phyloP scores from a whole-genome alignment of 2,888 invertebrate species.

The Mythimna ferrago region DNA sequence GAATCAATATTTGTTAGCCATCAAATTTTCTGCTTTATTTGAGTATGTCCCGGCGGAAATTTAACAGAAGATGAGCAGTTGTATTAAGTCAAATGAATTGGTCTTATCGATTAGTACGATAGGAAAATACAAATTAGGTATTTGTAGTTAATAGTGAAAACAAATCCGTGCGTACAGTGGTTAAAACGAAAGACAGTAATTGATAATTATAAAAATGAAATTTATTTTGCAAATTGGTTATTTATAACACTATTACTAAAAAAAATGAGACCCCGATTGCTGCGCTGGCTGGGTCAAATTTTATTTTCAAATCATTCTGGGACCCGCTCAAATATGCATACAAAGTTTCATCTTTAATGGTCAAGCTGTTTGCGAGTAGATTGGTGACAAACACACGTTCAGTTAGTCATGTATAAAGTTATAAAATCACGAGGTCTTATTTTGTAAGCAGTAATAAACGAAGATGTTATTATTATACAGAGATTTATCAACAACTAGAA shows the following conservation, averaged over 20 bases:
- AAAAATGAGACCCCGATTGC: no score
- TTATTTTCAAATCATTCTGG: no score
- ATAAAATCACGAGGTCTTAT: no score
- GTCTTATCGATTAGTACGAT: neutral
- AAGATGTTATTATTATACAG: neutral
- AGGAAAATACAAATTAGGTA: conserved; percentile 1
- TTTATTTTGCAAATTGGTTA: no score
- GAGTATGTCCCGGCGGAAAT: conserved; percentile 22
- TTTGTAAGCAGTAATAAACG: no score
- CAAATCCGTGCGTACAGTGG: neutral
- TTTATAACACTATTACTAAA: no score
- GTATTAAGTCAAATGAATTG: conserved; percentile 10
- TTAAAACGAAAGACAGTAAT: neutral
- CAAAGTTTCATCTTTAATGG: no score
- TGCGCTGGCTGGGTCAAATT: no score
- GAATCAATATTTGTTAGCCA: conserved; percentile 38
- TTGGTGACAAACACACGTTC: no score
- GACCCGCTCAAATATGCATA: no score
- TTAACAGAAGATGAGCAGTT: conserved; percentile 12
- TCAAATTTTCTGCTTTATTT: conserved; percentile 42
- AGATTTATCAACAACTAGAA: neutral
- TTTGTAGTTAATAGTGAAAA: neutral
- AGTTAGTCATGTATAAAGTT: no score
- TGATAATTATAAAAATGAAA: neutral
- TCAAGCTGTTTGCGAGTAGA: no score